phyloP scores from a whole-genome alignment of 2,113 vertebrate genomes.

The Baryphthengus martii region DNA sequence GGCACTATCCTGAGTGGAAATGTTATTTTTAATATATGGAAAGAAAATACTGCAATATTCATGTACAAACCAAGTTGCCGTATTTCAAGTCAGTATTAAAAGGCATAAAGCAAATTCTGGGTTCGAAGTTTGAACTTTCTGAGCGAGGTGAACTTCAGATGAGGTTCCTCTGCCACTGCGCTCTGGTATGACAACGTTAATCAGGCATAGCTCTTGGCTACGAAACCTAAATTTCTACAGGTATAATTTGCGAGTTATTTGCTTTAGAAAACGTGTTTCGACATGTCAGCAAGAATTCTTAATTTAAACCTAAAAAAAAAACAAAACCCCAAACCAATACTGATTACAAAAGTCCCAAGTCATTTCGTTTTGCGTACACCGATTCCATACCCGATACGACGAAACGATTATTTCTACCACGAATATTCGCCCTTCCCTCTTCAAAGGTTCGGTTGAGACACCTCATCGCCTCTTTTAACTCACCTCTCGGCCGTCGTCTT shows the following conservation, averaged over 20 bases:
- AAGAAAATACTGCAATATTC: slow-evolving; percentile 79
- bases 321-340: background rate
- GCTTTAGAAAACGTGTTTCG: slow-evolving; percentile 46
- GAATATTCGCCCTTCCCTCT: slow-evolving; percentile 22
- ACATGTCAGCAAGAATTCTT: slow-evolving; percentile 1
- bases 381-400: background rate
- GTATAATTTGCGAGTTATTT: slow-evolving; percentile 1
- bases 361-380: background rate
- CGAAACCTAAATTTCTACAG: background rate
- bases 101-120: slow-evolving; percentile 64
- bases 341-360: slow-evolving; percentile 28
- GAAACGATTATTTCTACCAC: background rate
- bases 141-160: background rate
- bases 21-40: slow-evolving; percentile 77
- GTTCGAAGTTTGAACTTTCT: slow-evolving; percentile 19
- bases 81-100: slow-evolving; percentile 74
- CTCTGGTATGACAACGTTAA: background rate
- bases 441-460: background rate
- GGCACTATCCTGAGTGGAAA: slow-evolving; percentile 74
- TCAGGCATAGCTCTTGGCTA: background rate
- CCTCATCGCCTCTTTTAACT: background rate
- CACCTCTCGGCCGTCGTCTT: background rate
- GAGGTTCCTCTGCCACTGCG: background rate
- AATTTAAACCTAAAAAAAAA: slow-evolving; percentile 33
- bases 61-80: slow-evolving; percentile 74